Evolutionary conservation across 2,797 vertebrate genomes (phyloP), one percentile per base, ranked within the genome.

Genomic region (Eidolon dupreanum): DNA sequence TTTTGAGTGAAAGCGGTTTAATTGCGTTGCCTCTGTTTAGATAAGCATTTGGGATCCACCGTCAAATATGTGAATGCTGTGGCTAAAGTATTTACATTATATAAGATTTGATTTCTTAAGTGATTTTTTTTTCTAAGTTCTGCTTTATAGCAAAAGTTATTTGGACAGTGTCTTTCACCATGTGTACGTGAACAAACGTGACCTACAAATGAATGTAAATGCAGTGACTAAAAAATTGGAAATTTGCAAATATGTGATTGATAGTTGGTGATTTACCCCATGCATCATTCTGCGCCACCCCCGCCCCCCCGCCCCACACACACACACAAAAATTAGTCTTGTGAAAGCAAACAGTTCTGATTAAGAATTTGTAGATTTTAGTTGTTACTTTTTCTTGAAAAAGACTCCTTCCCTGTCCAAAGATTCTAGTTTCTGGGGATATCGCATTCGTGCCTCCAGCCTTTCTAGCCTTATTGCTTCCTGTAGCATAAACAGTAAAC

Each of bases 1-100:
- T 92, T 97, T 43, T 92, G 97, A 98, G 93, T 95, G 97, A 97
- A 97, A 97, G 85, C 91, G 83, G 93, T 97, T 96, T 94, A 78
- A 96, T 97, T 97, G 95, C 91, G 55, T 97, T 92, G 93, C 96
- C 93, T 97, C 87, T 68, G 77, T 97, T 97, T 26, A 2, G 96
- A 96, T 95, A 86, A 97, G 95, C 70, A 91, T 97, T 97, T 97
- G 95, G 95, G 93, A 96, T 96, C 92, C 93, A 78, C 84, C 85
- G 95, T 87, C 79, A 97, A 70, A 92, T 68, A 78, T 83, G 65
- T 94, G 85, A 88, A 81, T 94, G 78, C 91, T 85, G 66, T 55
- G 59, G 74, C 85, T 94, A 87, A 75, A 93, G 96, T 97, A 97
- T 88, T 98, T 94, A 93, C 71, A 46, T 97, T 97, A 82, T 96